Evolutionary conservation across 2,888 invertebrate species (phyloP).

Genomic region (Eupithecia tripunctaria): DNA sequence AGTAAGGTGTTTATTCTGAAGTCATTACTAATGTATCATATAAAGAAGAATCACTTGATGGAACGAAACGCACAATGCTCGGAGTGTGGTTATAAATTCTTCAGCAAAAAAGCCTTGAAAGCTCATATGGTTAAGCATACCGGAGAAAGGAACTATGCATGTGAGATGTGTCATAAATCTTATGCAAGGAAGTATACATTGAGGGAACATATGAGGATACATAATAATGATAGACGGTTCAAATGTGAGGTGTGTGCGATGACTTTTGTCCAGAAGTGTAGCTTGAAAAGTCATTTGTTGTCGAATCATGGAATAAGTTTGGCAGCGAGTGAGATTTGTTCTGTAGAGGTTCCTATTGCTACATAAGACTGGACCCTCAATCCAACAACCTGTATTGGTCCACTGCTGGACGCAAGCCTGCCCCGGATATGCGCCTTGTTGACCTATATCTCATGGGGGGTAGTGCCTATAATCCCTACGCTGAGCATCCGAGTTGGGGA

Average conservation of each 20-base stretch:
- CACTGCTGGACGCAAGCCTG: too few species aligned
- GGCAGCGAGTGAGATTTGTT: not conserved
- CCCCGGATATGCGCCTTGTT: too few species aligned
- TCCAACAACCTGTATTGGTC: too few species aligned
- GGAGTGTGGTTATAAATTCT: conserved; percentile 80
- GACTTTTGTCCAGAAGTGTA: conserved; percentile 75
- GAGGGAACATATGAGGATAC: conserved; percentile 75
- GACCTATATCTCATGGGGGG: too few species aligned
- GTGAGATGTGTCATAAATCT: conserved; percentile 69
- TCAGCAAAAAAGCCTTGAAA: conserved; percentile 80
- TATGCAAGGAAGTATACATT: conserved; percentile 72
- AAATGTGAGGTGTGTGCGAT: conserved; percentile 70
- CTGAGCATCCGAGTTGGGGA: too few species aligned
- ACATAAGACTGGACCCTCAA: too few species aligned
- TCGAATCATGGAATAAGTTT: conserved; percentile 27
- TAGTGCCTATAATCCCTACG: too few species aligned
- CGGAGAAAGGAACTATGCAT: conserved; percentile 67
- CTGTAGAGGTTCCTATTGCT: not conserved
- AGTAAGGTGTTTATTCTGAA: conserved; percentile 66
- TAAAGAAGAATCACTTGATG: conserved; percentile 66
- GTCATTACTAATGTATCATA: conserved; percentile 64
- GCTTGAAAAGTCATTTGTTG: conserved; percentile 57
- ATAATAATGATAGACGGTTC: conserved; percentile 76
- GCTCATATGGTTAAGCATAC: conserved; percentile 81
- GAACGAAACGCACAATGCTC: conserved; percentile 77